These are phyloP conservation scores for Strigamia transsilvanica DNA, from an alignment of 2,888 invertebrate genomes.

Conservation along the genomic window DNA sequence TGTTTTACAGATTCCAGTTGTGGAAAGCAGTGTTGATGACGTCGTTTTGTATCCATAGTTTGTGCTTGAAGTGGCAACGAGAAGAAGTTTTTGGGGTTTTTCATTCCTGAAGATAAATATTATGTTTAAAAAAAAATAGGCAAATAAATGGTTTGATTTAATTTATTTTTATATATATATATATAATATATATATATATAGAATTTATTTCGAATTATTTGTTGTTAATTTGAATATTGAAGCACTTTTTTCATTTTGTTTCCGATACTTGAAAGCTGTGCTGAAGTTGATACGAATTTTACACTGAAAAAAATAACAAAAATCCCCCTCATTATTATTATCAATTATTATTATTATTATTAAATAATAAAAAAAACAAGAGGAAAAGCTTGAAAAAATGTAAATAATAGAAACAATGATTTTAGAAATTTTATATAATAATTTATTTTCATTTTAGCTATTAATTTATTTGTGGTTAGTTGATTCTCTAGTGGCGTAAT, in stretches of 20 bases:
- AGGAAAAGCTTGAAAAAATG: not conserved
- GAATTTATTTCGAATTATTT: no score
- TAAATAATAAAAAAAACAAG: no score
- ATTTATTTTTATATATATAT: no score
- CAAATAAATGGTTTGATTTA: no score
- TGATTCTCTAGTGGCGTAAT: not conserved
- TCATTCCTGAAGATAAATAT: constrained; percentile 3
- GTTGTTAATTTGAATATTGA: no score
- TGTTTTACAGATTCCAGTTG: not conserved
- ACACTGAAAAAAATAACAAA: no score
- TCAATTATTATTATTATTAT: no score
- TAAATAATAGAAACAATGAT: not conserved
- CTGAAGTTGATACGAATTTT: constrained; percentile 4
- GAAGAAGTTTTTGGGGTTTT: not conserved
- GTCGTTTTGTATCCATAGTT: not conserved
- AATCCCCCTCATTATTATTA: no score
- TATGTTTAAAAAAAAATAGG: no score
- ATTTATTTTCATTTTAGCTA: not conserved
- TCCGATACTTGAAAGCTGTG: constrained; percentile 9
- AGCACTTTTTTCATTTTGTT: not conserved
- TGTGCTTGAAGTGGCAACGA: constrained; percentile 14
- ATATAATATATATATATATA: no score
- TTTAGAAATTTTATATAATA: not conserved
- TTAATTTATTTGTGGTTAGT: constrained; percentile 6
- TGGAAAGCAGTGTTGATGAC: not conserved